These are phyloP conservation scores for Sycophaga agraensis DNA, from an alignment of 1,140 invertebrate genomes.

Conservation along the genomic window DNA sequence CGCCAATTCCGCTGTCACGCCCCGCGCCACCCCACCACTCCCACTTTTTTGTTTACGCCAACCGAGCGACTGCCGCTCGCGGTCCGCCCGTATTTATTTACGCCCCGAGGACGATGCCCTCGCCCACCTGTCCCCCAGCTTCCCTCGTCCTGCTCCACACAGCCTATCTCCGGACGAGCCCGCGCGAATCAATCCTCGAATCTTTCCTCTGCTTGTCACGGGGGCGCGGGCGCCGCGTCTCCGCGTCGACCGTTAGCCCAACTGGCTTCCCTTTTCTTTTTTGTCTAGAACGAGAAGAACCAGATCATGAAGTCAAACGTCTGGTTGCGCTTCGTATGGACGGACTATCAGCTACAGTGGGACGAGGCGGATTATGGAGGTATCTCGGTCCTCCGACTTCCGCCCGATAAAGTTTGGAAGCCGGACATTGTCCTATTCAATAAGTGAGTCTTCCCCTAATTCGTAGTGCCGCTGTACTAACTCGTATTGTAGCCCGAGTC, in stretches of 20 bases:
- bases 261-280: no score
- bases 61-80: not conserved
- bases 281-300: constrained; percentile 99
- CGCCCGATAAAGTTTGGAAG: constrained; percentile 99
- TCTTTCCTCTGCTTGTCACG: no score
- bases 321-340: constrained; percentile 96
- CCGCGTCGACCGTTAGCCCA: no score
- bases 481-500: no score
- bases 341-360: constrained; percentile 97
- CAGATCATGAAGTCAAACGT: constrained; percentile 99
- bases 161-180: no score
- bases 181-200: no score
- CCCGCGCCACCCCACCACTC: not conserved
- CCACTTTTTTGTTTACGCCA: constrained; percentile 1
- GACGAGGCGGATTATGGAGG: constrained; percentile 97
- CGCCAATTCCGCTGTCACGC: not conserved
- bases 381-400: constrained; percentile 90
- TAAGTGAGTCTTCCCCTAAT: constrained; percentile 74
- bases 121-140: no score
- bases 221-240: no score
- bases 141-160: no score
- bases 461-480: no score
- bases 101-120: no score
- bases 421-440: constrained; percentile 99
- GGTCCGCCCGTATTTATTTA: no score